Evolutionary conservation across 2,797 vertebrate species (phyloP), one percentile per base, ranked within the genome.

Genomic region (Hafferia zeledoni): DNA sequence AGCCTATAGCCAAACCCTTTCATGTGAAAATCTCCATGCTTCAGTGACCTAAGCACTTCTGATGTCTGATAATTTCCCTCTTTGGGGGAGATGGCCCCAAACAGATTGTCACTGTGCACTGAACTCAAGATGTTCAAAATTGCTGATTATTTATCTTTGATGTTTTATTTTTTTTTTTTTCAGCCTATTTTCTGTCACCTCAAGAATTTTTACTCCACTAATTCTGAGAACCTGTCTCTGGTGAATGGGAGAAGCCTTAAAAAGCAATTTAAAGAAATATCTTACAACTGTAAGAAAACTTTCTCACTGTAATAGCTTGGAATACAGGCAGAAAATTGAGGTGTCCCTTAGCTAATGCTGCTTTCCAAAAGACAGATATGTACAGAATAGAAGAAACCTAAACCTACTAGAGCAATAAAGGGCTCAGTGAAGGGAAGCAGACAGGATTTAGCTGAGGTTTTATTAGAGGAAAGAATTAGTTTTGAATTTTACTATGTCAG

Each of bases 291-390:
- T 60, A 78, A 87, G 85, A 57, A 83, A 86, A 8, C 15, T 5
- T 84, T 82, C 59, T 67, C 57, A 33, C 50, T 79, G 28, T 70
- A 96, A 93, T 91, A 57, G 18, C 37, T 64, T 81, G 80, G 77
- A 91, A 91, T 79, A 83, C 17, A 76, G 41, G 67, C 14, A 10
- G 79, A 31, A 93, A 94, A 94, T 76, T 79, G 80, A 93, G 84
- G 43, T 67, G 85, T 67, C 83, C 93, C 75, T 94, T 76, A 94
- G 87, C 67, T 91, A 93, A 86, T 37, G 31, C 63, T 83, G 76
- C 46, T 83, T 95, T 87, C 50, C 57, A 89, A 43, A 27, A 56
- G 84, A n/a, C 41, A 91, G 63, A 43, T 68, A 77, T 4, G 15
- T 83, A 77, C 12, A 78, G 50, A 92, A 84, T 31, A 68, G 41